Percentiles rank a stretch among this genome's conserved stretches.
These are phyloP conservation scores for Buceros bicornis DNA, from an alignment of 2,797 vertebrate species.

Conservation along the genomic window DNA sequence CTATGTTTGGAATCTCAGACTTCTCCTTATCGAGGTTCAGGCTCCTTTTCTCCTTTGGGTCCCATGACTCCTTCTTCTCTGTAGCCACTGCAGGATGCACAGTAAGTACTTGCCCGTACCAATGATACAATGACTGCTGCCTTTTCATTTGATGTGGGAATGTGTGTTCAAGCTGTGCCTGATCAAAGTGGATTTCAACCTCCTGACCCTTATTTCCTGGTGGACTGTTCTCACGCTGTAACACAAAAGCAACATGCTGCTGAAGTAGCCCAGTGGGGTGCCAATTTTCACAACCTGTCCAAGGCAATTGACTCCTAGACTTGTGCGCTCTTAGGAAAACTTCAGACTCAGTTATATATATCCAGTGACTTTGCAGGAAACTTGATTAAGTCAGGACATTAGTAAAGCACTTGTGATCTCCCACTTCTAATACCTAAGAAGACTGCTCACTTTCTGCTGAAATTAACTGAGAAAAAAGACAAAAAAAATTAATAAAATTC, in stretches of 20 bases:
- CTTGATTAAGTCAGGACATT: not conserved
- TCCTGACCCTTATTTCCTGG: not conserved
- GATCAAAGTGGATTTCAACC: not conserved
- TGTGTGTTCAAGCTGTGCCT: not conserved
- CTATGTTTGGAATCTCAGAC: not conserved
- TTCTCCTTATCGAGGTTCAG: not conserved
- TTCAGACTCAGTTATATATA: not conserved
- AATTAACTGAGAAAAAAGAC: not conserved
- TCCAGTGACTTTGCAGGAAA: not conserved
- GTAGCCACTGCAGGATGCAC: not conserved
- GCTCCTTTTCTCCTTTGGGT: not conserved
- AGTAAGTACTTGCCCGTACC: not conserved
- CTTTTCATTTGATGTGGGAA: not conserved
- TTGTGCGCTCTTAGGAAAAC: not conserved
- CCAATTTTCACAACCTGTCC: not conserved
- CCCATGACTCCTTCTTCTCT: not conserved
- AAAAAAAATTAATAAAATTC: not conserved
- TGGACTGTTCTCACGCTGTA: not conserved
- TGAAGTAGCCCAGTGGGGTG: not conserved
- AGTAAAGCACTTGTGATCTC: not conserved
- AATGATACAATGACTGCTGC: not conserved
- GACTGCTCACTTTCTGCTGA: not conserved
- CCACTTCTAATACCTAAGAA: not conserved
- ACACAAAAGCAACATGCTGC: not conserved
- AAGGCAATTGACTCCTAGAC: not conserved